Percentiles rank a stretch among this genome's conserved stretches.
Conservation (phyloP, 2,888 invertebrate species). For the Argyra leucocephala region DNA sequence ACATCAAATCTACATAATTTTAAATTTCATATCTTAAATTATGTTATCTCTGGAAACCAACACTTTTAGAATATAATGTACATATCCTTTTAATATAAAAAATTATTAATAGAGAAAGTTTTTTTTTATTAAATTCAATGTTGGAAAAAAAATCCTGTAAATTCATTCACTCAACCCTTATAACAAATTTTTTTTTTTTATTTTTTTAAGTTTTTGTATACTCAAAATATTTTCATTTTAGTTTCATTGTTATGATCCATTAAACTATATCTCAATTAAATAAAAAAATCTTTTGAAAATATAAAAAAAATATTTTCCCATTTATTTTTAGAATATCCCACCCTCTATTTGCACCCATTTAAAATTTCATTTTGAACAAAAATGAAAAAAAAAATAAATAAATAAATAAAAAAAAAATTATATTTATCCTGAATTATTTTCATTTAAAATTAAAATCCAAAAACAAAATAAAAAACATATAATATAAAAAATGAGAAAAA, state of each 20-base stretch:
- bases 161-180: neutral
- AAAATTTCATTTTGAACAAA: neutral
- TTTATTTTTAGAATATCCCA: neutral
- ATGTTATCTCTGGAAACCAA: no score
- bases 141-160: no score
- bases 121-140: no score
- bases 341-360: neutral
- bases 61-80: no score
- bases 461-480: no score
- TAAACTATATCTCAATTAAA: conserved; percentile 3
- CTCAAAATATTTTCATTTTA: neutral
- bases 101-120: no score
- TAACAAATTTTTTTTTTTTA: neutral
- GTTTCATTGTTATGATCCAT: neutral
- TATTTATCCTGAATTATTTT: no score
- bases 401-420: no score
- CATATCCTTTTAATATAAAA: no score
- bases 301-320: neutral
- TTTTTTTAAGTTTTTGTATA: neutral
- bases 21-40: no score
- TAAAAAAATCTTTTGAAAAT: neutral
- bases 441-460: no score
- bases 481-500: neutral
- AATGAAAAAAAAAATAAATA: neutral
- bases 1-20: no score